A percentile compares a stretch with the other conserved stretches of the same genome.
Conservation (phyloP, 2,888 invertebrate genomes). For the Pinctada fucata region DNA sequence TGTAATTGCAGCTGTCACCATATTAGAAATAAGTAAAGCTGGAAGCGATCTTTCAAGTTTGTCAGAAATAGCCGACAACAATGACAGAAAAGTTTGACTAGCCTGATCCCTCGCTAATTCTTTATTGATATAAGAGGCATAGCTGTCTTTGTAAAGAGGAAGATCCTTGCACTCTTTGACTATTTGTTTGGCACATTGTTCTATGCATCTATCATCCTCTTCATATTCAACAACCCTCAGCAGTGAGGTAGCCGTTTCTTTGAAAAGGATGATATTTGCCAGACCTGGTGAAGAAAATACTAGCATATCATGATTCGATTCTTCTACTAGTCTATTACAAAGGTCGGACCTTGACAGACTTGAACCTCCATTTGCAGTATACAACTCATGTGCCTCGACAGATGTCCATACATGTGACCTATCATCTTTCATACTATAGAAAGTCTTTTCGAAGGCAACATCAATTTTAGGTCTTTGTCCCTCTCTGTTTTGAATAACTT, state of each 20-base stretch:
- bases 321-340: background rate
- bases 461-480: no score
- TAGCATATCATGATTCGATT: slow-evolving; percentile 31
- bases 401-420: background rate
- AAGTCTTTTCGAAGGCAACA: background rate
- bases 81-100: slow-evolving; percentile 22
- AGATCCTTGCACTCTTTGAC: slow-evolving; percentile 35
- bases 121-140: slow-evolving; percentile 11
- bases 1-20: slow-evolving; percentile 16
- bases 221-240: slow-evolving; percentile 25
- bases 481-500: background rate
- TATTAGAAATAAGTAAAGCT: slow-evolving; percentile 32
- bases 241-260: slow-evolving; percentile 18
- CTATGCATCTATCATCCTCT: slow-evolving; percentile 27
- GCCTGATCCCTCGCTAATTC: background rate
- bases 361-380: background rate
- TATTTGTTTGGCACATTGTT: slow-evolving; percentile 24
- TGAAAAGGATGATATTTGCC: slow-evolving; percentile 37
- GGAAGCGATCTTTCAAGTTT: slow-evolving; percentile 16
- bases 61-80: slow-evolving; percentile 17
- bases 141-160: slow-evolving; percentile 31
- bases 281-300: slow-evolving; percentile 25
- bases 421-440: background rate
- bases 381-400: background rate
- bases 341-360: no score